Conservation (phyloP, 2,888 invertebrate species). For the Thera obeliscata region DNA sequence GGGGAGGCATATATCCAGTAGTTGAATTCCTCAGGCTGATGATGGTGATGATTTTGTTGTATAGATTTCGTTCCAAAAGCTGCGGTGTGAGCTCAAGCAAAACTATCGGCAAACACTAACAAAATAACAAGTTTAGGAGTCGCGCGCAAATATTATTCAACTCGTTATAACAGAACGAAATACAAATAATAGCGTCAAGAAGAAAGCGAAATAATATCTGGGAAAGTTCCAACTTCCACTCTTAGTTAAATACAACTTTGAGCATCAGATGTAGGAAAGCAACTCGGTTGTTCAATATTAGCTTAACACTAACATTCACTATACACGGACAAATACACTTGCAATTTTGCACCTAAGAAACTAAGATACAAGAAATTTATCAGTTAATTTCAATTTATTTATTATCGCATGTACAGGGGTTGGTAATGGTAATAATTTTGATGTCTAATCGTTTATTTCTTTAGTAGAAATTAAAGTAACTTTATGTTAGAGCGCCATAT, state of each 20-base stretch:
- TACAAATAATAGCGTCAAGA: slow-evolving; percentile 34
- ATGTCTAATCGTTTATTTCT: too few relatives aligned
- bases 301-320: not conserved
- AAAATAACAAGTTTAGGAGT: slow-evolving; percentile 24
- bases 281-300: slow-evolving; percentile 8
- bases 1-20: too few relatives aligned
- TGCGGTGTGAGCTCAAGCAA: slow-evolving; percentile 2
- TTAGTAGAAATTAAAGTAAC: too few relatives aligned
- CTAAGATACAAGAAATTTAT: too few relatives aligned
- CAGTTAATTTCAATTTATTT: too few relatives aligned
- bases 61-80: not conserved
- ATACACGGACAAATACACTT: too few relatives aligned
- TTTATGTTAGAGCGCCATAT: too few relatives aligned
- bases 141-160: slow-evolving; percentile 31
- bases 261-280: not conserved
- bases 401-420: too few relatives aligned
- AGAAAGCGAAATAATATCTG: slow-evolving; percentile 22
- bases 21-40: too few relatives aligned
- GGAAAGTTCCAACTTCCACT: slow-evolving; percentile 26
- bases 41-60: too few relatives aligned
- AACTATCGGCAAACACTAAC: slow-evolving; percentile 29
- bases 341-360: too few relatives aligned
- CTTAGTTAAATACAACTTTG: slow-evolving; percentile 31
- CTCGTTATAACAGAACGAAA: slow-evolving; percentile 32
- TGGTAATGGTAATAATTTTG: too few relatives aligned